Conservation (phyloP, 1,140 invertebrate genomes). For the Megathymus violae region DNA sequence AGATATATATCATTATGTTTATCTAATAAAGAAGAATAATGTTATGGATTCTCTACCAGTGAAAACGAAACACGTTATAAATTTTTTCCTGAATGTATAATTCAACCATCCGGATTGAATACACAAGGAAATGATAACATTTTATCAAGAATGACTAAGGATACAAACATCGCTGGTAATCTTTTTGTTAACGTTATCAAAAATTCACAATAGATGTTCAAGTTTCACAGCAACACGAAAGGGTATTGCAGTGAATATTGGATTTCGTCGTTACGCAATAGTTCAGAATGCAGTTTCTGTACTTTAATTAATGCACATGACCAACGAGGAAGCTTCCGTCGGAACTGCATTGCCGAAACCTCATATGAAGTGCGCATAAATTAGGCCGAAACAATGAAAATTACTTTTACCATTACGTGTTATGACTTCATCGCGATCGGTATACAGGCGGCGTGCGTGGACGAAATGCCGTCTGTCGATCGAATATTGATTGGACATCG, state of each 20-base stretch:
- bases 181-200: no score
- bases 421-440: constrained; percentile 55
- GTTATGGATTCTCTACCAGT: no score
- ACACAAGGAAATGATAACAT: constrained; percentile 2
- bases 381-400: constrained; percentile 48
- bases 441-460: constrained; percentile 38
- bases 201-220: no score
- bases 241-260: no score
- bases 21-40: no score
- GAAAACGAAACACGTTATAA: no score
- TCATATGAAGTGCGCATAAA: constrained; percentile 37
- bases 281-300: constrained; percentile 1
- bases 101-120: no score
- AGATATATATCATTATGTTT: no score
- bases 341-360: constrained; percentile 42
- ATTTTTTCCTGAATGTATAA: no score
- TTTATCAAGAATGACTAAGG: no score
- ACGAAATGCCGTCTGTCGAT: constrained; percentile 52
- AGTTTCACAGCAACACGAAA: no score
- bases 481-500: constrained; percentile 44
- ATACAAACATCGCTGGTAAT: no score
- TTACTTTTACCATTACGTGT: constrained; percentile 69
- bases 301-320: neutral
- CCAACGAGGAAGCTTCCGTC: constrained; percentile 22
- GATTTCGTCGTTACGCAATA: neutral